Base-by-base conservation (phyloP, 2,797 vertebrate species). In the Schizopygopsis malacanthus region DNA sequence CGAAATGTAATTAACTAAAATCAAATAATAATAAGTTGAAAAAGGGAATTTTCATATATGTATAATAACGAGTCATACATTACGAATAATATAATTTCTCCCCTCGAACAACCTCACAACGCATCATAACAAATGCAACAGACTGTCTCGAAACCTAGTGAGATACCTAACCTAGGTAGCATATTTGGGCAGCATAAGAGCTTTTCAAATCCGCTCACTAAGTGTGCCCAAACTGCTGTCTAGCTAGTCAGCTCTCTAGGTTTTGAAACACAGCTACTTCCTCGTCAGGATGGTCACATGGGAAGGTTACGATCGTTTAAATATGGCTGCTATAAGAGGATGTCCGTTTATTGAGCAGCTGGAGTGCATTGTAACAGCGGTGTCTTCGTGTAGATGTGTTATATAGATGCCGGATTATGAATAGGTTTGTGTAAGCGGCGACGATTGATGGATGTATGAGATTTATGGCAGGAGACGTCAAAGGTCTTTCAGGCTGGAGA, bases 291-390 rank as follows among this genome's bases (percentile, higher is more conserved):
- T 4, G 87, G 80, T 95, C 94, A 95, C 92, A 59, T 95, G 94
- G 95, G 91, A 89, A 85, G 86, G 86, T 88, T 56, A 91, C 90
- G 91, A 92, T 92, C 87, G 92, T 86, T 86, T 93, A 94, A 96
- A 95, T 91, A 95, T 95, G 94, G 94, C 94, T 93, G 82, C 93
- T 54, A 87, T 93, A 7, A 25, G 47, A 54, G 54, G 82, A 85
- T 45, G 75, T 83, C 63, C 33, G 45, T 47, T 70, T 81, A 63
- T 22, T 28, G 28, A 52, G 71, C 81, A 80, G 83, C 73, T 71
- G 72, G 45, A 52, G 45, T 18, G 10, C 37, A 28, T 28, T 39
- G 37, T 12, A 20, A 28, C 73, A 71, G 75, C 37, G 4, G 7
- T 2, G 52, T 20, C 18, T 78, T 43, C 33, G 39, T 25, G 6